Conservation (phyloP, 2,113 vertebrate species). For the Lontra canadensis region DNA sequence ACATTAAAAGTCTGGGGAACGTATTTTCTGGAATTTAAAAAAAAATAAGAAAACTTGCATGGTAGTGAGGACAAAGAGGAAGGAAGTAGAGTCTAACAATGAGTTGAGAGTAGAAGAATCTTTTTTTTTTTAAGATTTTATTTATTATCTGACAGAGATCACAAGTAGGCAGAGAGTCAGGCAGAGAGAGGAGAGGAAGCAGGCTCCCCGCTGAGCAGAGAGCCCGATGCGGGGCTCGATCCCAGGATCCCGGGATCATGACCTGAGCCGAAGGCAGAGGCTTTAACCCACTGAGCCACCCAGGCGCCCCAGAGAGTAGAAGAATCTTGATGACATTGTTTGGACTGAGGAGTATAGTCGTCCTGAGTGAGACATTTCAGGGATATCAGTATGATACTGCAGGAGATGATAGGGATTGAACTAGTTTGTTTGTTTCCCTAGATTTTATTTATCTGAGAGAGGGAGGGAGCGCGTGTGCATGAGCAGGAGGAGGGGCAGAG, state of each 20-base stretch:
- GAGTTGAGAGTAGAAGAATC: neutral
- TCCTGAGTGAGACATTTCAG: neutral
- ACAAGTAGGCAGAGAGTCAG: too few relatives aligned
- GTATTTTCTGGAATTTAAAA: neutral
- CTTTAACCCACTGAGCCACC: too few relatives aligned
- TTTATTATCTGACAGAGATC: too few relatives aligned
- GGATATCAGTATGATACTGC: neutral
- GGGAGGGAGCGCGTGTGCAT: accelerated
- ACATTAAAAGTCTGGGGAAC: neutral
- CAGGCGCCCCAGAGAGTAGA: neutral
- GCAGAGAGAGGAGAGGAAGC: too few relatives aligned
- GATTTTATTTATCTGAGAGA: neutral
- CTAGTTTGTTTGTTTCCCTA: neutral
- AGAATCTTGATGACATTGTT: neutral
- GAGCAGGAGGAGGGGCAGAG: neutral
- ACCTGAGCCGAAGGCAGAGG: too few relatives aligned
- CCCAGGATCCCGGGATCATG: too few relatives aligned
- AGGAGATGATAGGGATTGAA: neutral
- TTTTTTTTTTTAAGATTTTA: too few relatives aligned
- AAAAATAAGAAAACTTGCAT: neutral
- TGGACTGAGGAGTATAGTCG: neutral
- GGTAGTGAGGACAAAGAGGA: neutral
- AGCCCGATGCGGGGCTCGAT: too few relatives aligned
- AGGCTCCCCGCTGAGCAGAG: too few relatives aligned
- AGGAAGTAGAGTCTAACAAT: neutral